phyloP scores from a whole-genome alignment of 2,888 invertebrate genomes.

The Molanna angustata region DNA sequence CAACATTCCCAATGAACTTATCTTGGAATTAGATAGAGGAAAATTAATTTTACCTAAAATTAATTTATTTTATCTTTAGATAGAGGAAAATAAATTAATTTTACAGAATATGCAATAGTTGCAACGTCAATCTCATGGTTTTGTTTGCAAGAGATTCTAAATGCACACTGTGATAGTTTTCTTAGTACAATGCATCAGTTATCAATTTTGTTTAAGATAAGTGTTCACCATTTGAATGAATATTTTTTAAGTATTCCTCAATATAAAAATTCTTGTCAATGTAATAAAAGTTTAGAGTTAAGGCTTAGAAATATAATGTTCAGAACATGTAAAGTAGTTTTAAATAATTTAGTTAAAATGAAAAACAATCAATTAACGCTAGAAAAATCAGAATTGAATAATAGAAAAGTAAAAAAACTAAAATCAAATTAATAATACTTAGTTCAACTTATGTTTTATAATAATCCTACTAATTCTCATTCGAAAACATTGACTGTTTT shows the following conservation, averaged over 20 bases:
- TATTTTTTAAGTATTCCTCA: background rate
- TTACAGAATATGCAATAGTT: background rate
- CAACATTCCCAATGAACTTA: background rate
- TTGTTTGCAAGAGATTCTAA: background rate
- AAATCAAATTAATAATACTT: too few species aligned
- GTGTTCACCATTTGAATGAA: too few species aligned
- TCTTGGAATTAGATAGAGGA: background rate
- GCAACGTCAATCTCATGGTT: background rate
- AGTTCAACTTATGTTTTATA: too few species aligned
- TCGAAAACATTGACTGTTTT: too few species aligned
- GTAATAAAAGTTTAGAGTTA: background rate
- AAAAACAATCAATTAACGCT: background rate
- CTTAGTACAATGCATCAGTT: background rate
- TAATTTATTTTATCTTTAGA: too few species aligned
- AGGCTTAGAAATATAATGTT: background rate
- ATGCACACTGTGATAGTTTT: background rate
- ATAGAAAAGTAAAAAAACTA: conserved; percentile 3
- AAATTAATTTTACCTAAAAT: conserved; percentile 1
- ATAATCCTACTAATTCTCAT: too few species aligned
- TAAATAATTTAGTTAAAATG: background rate
- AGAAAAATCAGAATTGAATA: background rate
- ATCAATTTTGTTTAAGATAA: background rate
- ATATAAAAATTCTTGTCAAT: background rate
- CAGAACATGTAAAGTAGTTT: background rate
- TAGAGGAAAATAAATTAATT: too few species aligned